Percentiles rank a stretch among this genome's conserved stretches.
phyloP scores from a whole-genome alignment of 1,140 invertebrate genomes.

The Dendrolimus kikuchii region DNA sequence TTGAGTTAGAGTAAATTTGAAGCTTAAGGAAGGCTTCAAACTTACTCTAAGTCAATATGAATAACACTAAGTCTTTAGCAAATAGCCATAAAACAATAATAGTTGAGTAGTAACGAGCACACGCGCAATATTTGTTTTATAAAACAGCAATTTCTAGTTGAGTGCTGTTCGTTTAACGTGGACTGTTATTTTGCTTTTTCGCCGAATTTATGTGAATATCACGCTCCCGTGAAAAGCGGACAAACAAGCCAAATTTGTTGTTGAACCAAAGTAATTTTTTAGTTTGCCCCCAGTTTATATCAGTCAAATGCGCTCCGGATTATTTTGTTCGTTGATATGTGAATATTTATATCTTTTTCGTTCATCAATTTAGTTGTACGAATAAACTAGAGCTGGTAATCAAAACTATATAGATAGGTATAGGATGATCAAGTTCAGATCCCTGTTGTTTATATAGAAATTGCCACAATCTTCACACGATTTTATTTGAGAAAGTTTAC shows the following conservation, averaged over 20 bases:
- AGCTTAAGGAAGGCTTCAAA: too few relatives aligned
- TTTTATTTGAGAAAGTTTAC: too few relatives aligned
- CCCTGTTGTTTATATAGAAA: too few relatives aligned
- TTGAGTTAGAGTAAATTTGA: too few relatives aligned
- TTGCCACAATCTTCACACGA: too few relatives aligned
- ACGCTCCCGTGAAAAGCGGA: slow-evolving; percentile 48
- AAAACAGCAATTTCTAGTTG: slow-evolving; percentile 59
- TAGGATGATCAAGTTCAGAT: too few relatives aligned
- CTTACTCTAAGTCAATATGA: too few relatives aligned
- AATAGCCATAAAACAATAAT: slow-evolving; percentile 42
- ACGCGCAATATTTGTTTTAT: slow-evolving; percentile 58
- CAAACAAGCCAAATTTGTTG: slow-evolving; percentile 62
- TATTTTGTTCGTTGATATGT: slow-evolving; percentile 1
- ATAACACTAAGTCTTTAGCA: slow-evolving; percentile 7
- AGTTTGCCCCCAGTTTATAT: slow-evolving; percentile 54
- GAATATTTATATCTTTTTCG: slow-evolving; percentile 2
- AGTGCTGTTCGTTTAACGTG: slow-evolving; percentile 48
- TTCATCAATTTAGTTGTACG: too few relatives aligned
- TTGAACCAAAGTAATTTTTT: slow-evolving; percentile 54
- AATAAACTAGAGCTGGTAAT: too few relatives aligned
- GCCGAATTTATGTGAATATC: slow-evolving; percentile 65
- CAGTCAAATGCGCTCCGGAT: slow-evolving; percentile 30
- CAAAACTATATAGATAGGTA: too few relatives aligned
- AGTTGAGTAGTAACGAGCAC: slow-evolving; percentile 38
- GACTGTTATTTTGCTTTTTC: slow-evolving; percentile 63